phyloP scores from a whole-genome alignment of 2,113 vertebrate genomes.

The Ursus arctos region DNA sequence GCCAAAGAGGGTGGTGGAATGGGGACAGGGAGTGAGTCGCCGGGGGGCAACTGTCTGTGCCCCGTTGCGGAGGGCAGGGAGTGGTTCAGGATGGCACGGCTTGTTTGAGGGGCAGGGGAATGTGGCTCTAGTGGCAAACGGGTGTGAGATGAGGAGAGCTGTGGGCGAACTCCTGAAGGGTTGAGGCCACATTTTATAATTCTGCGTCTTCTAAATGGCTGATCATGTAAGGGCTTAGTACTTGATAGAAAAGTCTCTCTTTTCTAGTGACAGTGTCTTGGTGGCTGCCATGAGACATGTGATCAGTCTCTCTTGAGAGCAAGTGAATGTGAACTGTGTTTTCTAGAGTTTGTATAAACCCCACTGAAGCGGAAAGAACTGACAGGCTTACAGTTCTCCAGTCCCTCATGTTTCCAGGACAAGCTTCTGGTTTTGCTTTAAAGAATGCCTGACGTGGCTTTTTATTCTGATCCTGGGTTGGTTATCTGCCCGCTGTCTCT shows the following conservation, averaged over 20 bases:
- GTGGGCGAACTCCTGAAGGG: neutral
- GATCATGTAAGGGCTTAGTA: neutral
- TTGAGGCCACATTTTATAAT: neutral
- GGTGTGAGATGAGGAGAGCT: neutral
- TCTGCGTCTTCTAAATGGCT: neutral
- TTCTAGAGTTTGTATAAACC: neutral
- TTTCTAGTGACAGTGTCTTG: neutral
- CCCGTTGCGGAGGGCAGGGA: neutral
- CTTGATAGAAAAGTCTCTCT: neutral
- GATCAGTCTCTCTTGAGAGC: neutral
- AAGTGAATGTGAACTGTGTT: neutral
- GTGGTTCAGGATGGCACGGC: neutral
- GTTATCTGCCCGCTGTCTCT: neutral
- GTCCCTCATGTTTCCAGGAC: neutral
- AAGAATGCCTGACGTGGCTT: neutral
- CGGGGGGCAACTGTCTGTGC: neutral
- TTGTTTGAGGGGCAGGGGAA: neutral
- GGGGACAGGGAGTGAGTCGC: neutral
- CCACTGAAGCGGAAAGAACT: neutral
- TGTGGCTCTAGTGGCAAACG: neutral
- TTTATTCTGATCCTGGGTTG: neutral
- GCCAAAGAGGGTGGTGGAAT: fast-evolving
- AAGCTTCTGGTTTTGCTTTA: neutral
- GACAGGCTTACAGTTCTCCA: neutral
- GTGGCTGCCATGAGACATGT: fast-evolving